Evolutionary conservation across 1,140 invertebrate genomes (phyloP).

Genomic region (Aphis gossypii): DNA sequence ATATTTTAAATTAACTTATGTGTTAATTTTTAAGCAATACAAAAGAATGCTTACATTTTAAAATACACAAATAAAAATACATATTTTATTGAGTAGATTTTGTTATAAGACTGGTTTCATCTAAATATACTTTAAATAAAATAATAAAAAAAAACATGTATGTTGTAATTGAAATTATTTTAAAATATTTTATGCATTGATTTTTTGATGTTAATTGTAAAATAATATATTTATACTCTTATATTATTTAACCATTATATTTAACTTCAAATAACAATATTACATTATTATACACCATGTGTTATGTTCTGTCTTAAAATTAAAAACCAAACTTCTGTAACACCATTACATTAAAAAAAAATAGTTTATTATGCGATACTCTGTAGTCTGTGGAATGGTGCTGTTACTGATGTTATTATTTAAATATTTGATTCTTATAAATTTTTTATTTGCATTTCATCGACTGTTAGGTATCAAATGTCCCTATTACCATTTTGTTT

Average conservation of each 20-base stretch:
- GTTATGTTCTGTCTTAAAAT: background rate
- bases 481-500: background rate
- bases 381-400: background rate
- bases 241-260: background rate
- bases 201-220: slow-evolving; percentile 21
- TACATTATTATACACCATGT: background rate
- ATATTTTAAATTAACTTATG: background rate
- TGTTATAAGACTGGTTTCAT: slow-evolving; percentile 23
- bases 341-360: background rate
- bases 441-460: background rate
- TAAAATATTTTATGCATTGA: background rate
- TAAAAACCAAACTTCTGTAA: background rate
- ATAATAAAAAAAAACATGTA: background rate
- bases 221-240: background rate
- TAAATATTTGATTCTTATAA: background rate
- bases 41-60: background rate
- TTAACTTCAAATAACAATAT: background rate
- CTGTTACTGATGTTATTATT: background rate
- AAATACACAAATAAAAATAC: background rate
- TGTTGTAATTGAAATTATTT: background rate
- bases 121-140: background rate
- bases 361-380: background rate
- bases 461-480: background rate
- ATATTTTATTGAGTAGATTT: background rate
- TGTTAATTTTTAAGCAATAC: background rate